Evolutionary conservation across 2,797 vertebrate species (phyloP), one percentile per base, ranked within the genome.

Genomic region (Centroberyx gerrardi): DNA sequence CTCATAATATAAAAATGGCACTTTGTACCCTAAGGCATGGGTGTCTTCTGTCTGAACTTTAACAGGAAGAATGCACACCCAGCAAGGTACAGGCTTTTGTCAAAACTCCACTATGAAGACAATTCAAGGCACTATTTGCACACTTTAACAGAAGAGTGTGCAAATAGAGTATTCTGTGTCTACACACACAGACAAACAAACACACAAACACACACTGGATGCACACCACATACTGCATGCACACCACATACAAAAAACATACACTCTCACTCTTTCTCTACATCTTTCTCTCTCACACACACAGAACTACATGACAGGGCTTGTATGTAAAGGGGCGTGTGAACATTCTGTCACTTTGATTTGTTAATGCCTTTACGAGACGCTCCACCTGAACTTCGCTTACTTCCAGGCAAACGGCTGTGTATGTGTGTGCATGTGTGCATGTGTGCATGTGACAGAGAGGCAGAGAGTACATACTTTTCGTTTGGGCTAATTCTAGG

Each of bases 311-410:
- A 38, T 89, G 92, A 80, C 62, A 62, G 33, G 74, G 69, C 91
- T 74, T 78, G 91, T 27, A 52, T 49, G 12, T 77, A 73, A 63
- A 29, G 8, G 67, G 74, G 85, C 69, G 80, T 82, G 82, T 85
- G 56, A 86, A 74, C 75, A 65, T 80, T 80, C 49, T 87, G 82
- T 86, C 83, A 87, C 6, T 76, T 81, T 87, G 78, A 88, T 85
- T 84, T 74, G 74, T 64, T 31, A 42, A 62, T 70, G 6, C 15
- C 40, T 75, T 22, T 31, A 54, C 1, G 5, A 38, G 33, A 54
- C 78, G 63, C 31, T 56, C 6, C 80, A 68, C 73, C 74, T 80
- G 73, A 62, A 8, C 62, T 61, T 22, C 42, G 15, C 27, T 79
- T 46, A 56, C 66, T 78, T 80, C 28, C 31, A 84, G 68, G 49